Conservation (phyloP, 2,113 vertebrate species). For the Phalacrocorax pelagicus region DNA sequence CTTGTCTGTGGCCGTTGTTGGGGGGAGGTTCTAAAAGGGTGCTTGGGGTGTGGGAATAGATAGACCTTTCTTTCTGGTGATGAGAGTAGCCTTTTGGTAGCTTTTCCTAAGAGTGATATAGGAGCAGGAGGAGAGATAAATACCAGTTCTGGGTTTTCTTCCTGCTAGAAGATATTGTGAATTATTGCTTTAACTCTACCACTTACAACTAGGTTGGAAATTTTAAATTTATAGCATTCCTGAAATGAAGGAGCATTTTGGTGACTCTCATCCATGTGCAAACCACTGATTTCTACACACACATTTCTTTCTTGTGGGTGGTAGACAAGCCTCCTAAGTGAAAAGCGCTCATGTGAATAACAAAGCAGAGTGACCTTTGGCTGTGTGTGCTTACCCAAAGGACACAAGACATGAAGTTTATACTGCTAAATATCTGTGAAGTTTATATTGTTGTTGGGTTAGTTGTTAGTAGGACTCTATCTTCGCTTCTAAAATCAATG, state of each 20-base stretch:
- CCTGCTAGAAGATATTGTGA: not conserved
- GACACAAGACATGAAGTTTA: not conserved
- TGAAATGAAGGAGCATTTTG: not conserved
- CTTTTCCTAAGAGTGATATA: not conserved
- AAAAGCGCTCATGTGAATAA: not conserved
- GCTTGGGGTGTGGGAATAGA: not conserved
- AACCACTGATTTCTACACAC: not conserved
- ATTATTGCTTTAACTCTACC: not conserved
- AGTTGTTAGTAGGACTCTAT: constrained; percentile 48
- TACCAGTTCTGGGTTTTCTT: not conserved
- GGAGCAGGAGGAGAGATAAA: not conserved
- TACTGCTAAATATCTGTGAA: constrained; percentile 19
- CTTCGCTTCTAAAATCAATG: constrained; percentile 38
- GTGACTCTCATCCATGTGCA: not conserved
- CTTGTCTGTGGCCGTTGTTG: not conserved
- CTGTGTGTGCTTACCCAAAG: not conserved
- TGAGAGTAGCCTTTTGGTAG: not conserved
- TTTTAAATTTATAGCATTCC: not conserved
- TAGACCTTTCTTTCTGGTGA: not conserved
- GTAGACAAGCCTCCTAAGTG: not conserved
- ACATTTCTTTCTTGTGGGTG: not conserved
- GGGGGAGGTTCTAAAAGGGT: not conserved
- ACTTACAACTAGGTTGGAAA: not conserved
- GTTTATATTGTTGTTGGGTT: not conserved
- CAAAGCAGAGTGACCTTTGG: not conserved